Base-by-base conservation (phyloP, 2,113 vertebrate species). In the Python bivittatus region DNA sequence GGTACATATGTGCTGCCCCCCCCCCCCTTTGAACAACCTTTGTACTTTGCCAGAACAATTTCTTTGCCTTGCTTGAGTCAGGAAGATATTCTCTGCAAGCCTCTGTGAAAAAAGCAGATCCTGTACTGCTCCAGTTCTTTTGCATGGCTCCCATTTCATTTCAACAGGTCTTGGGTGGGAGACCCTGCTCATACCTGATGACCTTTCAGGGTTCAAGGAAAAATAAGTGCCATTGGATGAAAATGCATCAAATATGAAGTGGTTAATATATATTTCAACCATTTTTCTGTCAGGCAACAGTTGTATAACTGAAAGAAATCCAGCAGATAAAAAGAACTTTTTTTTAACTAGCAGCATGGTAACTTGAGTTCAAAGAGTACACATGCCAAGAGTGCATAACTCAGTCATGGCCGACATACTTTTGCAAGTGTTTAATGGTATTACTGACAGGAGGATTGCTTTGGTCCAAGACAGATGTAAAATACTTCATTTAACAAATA, bases 341-440 rank as follows among this genome's bases (percentile, higher is more conserved):
- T 96, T 95, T 13, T 42, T 42, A 95, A 91, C 95, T 97, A 95
- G 95, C 96, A 96, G 96, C 93, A 94, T 84, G 95, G 95, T 96
- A 96, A 95, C 92, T 89, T 94, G 92, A 95, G 94, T 97, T 98
- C 95, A 96, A 96, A 96, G 96, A 93, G 61, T 79, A 90, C 94
- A 92, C 97, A 97, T 97, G 97, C 96, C 97, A 98, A 97, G 96
- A 97, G 91, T 92, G 91, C 93, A 95, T 97, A 97, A 95, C 95
- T 97, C 92, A 97, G 94, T 97, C 97, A 97, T 97, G 96, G 94
- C 94, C 96, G 97, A 96, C 96, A 97, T 96, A 95, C 96, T 96
- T 95, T 96, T 96, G 96, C 95, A 97, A 97, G 96, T 96, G 94
- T 96, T 97, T 95, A 94, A 95, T 96, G 94, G 94, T 97, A 95